Percentiles rank a stretch among this genome's conserved stretches.
phyloP scores from a whole-genome alignment of 2,113 vertebrate species.

The Leptobrachium leishanense region DNA sequence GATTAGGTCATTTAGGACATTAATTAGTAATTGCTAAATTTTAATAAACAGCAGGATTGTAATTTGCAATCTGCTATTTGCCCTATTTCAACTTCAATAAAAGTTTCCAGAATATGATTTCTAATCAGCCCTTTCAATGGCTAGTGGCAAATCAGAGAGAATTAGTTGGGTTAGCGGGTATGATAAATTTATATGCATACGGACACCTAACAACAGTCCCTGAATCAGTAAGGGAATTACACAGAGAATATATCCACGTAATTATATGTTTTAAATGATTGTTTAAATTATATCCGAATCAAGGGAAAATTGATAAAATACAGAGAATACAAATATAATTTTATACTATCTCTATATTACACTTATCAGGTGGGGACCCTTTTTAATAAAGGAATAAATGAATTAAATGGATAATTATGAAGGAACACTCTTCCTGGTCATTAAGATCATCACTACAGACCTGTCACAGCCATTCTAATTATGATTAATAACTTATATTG shows the following conservation, averaged over 20 bases:
- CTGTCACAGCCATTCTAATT: constrained; percentile 89
- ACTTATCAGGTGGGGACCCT: constrained; percentile 71
- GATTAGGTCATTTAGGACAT: constrained; percentile 66
- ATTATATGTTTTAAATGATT: constrained; percentile 88
- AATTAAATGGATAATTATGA: constrained; percentile 94
- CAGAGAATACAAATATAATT: constrained; percentile 78
- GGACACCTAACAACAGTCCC: constrained; percentile 67
- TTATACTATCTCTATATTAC: constrained; percentile 79
- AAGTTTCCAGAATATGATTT: constrained; percentile 71
- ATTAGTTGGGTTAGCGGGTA: constrained; percentile 64
- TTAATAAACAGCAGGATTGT: constrained; percentile 64
- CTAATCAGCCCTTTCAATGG: constrained; percentile 69
- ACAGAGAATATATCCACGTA: constrained; percentile 80
- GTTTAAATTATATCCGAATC: constrained; percentile 71
- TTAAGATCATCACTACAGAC: constrained; percentile 90
- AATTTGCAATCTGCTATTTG: constrained; percentile 65
- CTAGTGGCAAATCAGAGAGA: constrained; percentile 72
- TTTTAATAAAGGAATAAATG: constrained; percentile 82
- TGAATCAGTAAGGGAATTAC: constrained; percentile 74
- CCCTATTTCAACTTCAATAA: constrained; percentile 68
- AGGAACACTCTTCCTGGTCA: constrained; percentile 86
- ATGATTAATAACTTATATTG: constrained; percentile 94
- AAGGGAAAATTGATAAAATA: constrained; percentile 73
- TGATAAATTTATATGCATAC: constrained; percentile 81
- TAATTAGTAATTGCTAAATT: constrained; percentile 77